These are phyloP conservation scores for Sternotherus odoratus DNA, from an alignment of 2,797 vertebrate genomes.

Conservation along the genomic window DNA sequence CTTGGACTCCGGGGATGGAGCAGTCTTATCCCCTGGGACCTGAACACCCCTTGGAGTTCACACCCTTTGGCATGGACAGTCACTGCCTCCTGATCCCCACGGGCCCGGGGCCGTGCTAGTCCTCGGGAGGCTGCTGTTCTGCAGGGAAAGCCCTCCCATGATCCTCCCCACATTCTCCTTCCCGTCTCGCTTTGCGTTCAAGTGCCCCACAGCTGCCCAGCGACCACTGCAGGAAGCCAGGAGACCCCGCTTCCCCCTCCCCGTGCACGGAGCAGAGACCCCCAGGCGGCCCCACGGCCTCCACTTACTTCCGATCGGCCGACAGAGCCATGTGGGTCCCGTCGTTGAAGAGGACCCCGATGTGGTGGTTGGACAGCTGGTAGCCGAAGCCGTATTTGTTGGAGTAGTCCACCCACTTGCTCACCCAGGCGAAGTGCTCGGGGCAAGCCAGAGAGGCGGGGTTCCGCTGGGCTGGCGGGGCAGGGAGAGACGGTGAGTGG, in stretches of 20 bases:
- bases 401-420: conserved; percentile 99
- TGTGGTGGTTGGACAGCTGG: conserved; percentile 94
- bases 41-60: too few relatives aligned
- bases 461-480: conserved; percentile 88
- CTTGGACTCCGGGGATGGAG: neutral
- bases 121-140: too few relatives aligned
- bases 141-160: too few relatives aligned
- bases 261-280: neutral
- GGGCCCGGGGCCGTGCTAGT: too few relatives aligned
- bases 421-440: conserved; percentile 95
- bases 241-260: neutral
- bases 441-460: conserved; percentile 90
- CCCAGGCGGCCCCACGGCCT: neutral
- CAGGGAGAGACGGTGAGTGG: neutral
- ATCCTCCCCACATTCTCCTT: neutral
- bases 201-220: too few relatives aligned
- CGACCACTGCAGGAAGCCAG: neutral
- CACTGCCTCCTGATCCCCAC: too few relatives aligned
- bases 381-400: conserved; percentile 99
- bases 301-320: conserved; percentile 89
- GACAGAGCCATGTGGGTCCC: conserved; percentile 95
- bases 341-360: conserved; percentile 96
- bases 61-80: too few relatives aligned
- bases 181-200: neutral
- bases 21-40: too few relatives aligned